These are phyloP conservation scores for honey bee (Apis mellifera) DNA, from an alignment of 1,140 invertebrate genomes.

Conservation along the genomic window Amel_HAv3.1 CM009933.2:7117001-7117500, in stretches of 20 bases:
- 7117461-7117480: slow-evolving; percentile 31
- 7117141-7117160: slow-evolving; percentile 68
- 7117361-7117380: slow-evolving; percentile 72
- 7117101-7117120: slow-evolving; percentile 44
- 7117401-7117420: background rate
- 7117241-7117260: slow-evolving; percentile 74
- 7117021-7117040: background rate
- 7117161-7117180: slow-evolving; percentile 75
- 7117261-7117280: slow-evolving; percentile 77
- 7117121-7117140: slow-evolving; percentile 59
- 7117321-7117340: slow-evolving; percentile 75
- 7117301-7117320: slow-evolving; percentile 79
- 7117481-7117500: slow-evolving; percentile 11
- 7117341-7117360: slow-evolving; percentile 73
- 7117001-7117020: background rate
- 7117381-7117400: slow-evolving; percentile 1
- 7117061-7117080: slow-evolving; percentile 59
- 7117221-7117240: slow-evolving; percentile 64
- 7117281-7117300: slow-evolving; percentile 80
- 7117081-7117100: slow-evolving; percentile 56
- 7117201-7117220: slow-evolving; percentile 74
- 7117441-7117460: slow-evolving; percentile 33
- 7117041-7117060: slow-evolving; percentile 60
- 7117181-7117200: slow-evolving; percentile 73
- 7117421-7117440: slow-evolving; percentile 53